These are phyloP conservation scores for Microchrysa polita DNA, from an alignment of 2,888 invertebrate genomes.

Conservation along the genomic window DNA sequence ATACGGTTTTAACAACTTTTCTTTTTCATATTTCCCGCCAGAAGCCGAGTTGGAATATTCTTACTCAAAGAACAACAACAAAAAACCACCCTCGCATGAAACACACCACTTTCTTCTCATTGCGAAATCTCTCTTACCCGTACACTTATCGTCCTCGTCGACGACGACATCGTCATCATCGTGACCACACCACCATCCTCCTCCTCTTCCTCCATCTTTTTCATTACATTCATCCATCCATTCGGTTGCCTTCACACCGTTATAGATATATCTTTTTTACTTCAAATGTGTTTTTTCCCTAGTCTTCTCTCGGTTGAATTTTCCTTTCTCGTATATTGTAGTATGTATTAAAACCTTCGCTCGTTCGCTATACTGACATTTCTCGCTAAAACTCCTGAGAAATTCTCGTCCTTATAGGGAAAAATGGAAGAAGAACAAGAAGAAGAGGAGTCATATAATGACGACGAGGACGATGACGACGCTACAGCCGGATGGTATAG, in stretches of 20 bases:
- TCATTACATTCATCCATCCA: not conserved
- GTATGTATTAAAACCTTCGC: not conserved
- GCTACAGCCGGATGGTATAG: not conserved
- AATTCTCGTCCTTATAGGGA: slow-evolving; percentile 23
- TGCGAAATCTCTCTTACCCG: too few species aligned
- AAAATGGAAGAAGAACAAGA: slow-evolving; percentile 30
- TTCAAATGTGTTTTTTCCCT: too few species aligned
- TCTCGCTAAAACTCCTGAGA: slow-evolving; percentile 32
- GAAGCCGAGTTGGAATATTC: not conserved
- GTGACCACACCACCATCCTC: too few species aligned
- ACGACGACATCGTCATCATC: slow-evolving; percentile 2
- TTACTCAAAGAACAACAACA: slow-evolving; percentile 21
- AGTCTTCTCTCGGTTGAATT: slow-evolving; percentile 13
- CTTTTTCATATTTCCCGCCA: slow-evolving; percentile 44
- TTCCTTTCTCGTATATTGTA: slow-evolving; percentile 2
- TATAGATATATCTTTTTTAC: not conserved
- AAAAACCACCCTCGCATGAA: not conserved
- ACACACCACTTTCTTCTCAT: not conserved
- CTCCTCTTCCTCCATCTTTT: not conserved
- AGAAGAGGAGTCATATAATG: not conserved
- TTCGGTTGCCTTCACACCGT: not conserved
- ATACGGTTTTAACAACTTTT: slow-evolving; percentile 21
- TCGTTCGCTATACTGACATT: not conserved
- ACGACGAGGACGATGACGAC: too few species aligned
- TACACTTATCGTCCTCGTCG: too few species aligned